These are phyloP conservation scores for Sylvilagus bachmani DNA, from an alignment of 2,113 vertebrate species.

Conservation along the genomic window DNA sequence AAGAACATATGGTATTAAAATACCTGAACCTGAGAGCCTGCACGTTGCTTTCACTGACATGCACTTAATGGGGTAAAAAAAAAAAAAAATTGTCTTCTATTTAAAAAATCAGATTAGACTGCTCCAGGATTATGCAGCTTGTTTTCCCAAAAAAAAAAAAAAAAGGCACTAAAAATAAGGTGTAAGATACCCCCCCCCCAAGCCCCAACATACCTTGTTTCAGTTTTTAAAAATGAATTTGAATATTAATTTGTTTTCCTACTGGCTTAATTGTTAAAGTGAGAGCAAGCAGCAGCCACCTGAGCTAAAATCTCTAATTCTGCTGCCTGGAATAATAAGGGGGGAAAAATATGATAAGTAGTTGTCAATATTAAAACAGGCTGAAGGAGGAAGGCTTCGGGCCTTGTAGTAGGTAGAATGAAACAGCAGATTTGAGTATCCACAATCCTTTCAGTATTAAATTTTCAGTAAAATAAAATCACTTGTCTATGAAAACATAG, in stretches of 20 bases:
- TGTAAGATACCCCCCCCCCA: slow-evolving; percentile 73
- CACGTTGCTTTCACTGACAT: slow-evolving; percentile 79
- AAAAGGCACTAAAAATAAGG: slow-evolving; percentile 62
- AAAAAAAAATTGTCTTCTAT: slow-evolving; percentile 23
- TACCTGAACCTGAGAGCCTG: slow-evolving; percentile 65
- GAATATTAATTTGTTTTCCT: slow-evolving; percentile 78
- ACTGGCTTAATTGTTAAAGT: slow-evolving; percentile 82
- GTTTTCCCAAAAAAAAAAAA: background rate
- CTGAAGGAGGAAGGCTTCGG: slow-evolving; percentile 94
- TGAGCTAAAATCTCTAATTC: slow-evolving; percentile 88
- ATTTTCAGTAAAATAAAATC: slow-evolving; percentile 97
- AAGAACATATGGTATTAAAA: slow-evolving; percentile 76
- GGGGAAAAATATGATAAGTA: slow-evolving; percentile 90
- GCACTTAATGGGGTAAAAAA: slow-evolving; percentile 21
- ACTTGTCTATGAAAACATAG: slow-evolving; percentile 99
- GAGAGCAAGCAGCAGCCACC: slow-evolving; percentile 77
- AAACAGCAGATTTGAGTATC: slow-evolving; percentile 95
- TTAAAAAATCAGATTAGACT: slow-evolving; percentile 56
- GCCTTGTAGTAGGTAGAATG: slow-evolving; percentile 96
- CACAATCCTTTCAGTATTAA: slow-evolving; percentile 93
- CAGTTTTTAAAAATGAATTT: slow-evolving; percentile 73
- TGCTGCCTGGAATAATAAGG: slow-evolving; percentile 91
- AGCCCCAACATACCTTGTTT: slow-evolving; percentile 59
- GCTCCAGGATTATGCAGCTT: slow-evolving; percentile 68
- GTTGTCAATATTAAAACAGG: slow-evolving; percentile 97